Conservation (phyloP, 2,797 vertebrate genomes). For the Hydrophis major region DNA sequence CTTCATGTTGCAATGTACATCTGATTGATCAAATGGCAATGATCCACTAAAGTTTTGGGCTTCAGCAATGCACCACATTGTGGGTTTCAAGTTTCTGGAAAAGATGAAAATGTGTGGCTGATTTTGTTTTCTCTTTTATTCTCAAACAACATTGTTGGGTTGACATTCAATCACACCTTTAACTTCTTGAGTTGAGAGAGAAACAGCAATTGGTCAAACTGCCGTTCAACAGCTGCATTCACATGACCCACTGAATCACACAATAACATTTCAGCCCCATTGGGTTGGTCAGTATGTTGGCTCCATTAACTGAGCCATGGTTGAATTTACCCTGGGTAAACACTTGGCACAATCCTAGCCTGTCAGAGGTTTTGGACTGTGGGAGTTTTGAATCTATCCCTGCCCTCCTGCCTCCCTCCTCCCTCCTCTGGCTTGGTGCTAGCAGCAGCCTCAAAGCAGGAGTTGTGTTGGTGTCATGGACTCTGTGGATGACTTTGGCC, state of each 20-base stretch:
- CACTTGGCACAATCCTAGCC: not conserved
- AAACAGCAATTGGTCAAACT: not conserved
- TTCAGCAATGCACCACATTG: not conserved
- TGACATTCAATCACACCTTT: not conserved
- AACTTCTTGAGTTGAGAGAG: not conserved
- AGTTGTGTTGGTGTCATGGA: not conserved
- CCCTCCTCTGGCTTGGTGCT: not conserved
- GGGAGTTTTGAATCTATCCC: not conserved
- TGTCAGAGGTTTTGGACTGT: not conserved
- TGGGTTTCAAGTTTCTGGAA: not conserved
- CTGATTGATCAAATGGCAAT: not conserved
- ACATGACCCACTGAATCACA: not conserved
- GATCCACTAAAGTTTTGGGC: no score
- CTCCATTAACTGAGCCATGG: not conserved
- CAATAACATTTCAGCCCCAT: not conserved
- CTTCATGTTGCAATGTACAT: not conserved
- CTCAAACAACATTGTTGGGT: not conserved
- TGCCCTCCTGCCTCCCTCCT: no score
- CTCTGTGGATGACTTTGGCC: no score
- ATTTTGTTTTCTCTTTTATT: not conserved
- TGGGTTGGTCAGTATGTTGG: not conserved
- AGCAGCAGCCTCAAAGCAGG: not conserved
- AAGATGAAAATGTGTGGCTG: not conserved
- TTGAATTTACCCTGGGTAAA: not conserved
- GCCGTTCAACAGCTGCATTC: not conserved